Evolutionary conservation across 92 coral and sea anemone species (phyloP).

Genomic region (Diadumene lineata): DNA sequence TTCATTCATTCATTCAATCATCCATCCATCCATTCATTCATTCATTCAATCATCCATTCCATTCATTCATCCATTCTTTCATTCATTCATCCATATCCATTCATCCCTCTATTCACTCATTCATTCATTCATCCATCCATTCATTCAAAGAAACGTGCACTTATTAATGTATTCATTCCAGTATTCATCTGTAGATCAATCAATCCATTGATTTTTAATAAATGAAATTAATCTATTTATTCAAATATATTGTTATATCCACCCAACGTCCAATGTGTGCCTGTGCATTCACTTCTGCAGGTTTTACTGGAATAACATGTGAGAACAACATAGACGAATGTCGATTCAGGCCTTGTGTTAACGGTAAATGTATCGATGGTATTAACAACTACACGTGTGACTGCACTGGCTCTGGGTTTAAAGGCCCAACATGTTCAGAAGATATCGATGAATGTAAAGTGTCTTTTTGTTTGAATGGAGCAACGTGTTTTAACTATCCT

Average conservation of each 20-base stretch:
- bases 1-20: background rate
- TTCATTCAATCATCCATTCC: background rate
- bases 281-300: no score
- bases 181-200: no score
- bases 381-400: constrained; percentile 63
- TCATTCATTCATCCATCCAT: no score
- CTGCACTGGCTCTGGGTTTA: constrained; percentile 81
- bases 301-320: constrained; percentile 77
- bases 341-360: constrained; percentile 52
- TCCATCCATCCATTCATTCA: background rate
- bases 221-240: no score
- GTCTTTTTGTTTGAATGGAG: constrained; percentile 68
- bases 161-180: no score
- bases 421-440: constrained; percentile 61
- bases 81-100: no score
- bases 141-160: no score
- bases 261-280: no score
- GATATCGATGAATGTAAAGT: constrained; percentile 76
- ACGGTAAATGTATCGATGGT: constrained; percentile 68
- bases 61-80: background rate
- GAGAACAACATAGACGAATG: constrained; percentile 83
- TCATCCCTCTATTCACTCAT: no score
- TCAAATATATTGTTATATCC: no score
- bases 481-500: constrained; percentile 64
- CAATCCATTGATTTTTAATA: no score